Conservation (phyloP, 2,797 vertebrate species). For the Holocentrus rufus region DNA sequence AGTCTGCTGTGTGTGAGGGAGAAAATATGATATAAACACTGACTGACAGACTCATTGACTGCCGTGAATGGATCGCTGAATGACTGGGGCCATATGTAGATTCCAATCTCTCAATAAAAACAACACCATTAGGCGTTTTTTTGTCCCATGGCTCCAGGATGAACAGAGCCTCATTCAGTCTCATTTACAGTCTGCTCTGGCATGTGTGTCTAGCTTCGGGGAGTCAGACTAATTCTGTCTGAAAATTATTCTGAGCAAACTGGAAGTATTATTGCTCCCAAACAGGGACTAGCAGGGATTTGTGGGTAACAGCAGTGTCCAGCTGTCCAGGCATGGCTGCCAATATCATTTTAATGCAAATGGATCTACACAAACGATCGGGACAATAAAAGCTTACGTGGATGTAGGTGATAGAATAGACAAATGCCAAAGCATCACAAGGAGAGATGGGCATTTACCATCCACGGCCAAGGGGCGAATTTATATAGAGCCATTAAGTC, state of each 20-base stretch:
- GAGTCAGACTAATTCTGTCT: conserved; percentile 68
- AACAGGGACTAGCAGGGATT: conserved; percentile 54
- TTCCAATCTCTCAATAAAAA: conserved; percentile 45
- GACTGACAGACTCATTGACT: conserved; percentile 30
- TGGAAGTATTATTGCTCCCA: conserved; percentile 65
- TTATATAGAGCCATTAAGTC: conserved; percentile 56
- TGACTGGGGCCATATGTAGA: conserved; percentile 39
- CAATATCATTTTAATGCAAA: conserved; percentile 75
- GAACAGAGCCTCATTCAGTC: conserved; percentile 39
- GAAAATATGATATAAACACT: conserved; percentile 3
- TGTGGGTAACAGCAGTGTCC: conserved; percentile 57
- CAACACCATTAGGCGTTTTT: conserved; percentile 58
- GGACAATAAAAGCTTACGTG: conserved; percentile 54
- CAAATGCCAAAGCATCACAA: conserved; percentile 52
- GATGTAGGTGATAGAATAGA: conserved; percentile 54
- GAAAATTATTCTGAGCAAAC: conserved; percentile 70
- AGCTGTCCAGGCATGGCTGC: conserved; percentile 64
- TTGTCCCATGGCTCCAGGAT: conserved; percentile 38
- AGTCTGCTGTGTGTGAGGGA: conserved; percentile 18
- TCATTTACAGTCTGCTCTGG: conserved; percentile 70
- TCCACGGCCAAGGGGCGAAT: conserved; percentile 33
- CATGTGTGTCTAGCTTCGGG: conserved; percentile 62
- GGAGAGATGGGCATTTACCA: conserved; percentile 50
- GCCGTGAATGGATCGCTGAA: conserved; percentile 20
- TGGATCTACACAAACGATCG: conserved; percentile 51